Percentiles rank a stretch among this genome's conserved stretches.
phyloP scores from a whole-genome alignment of 2,113 vertebrate genomes.

The Theristicus caerulescens region DNA sequence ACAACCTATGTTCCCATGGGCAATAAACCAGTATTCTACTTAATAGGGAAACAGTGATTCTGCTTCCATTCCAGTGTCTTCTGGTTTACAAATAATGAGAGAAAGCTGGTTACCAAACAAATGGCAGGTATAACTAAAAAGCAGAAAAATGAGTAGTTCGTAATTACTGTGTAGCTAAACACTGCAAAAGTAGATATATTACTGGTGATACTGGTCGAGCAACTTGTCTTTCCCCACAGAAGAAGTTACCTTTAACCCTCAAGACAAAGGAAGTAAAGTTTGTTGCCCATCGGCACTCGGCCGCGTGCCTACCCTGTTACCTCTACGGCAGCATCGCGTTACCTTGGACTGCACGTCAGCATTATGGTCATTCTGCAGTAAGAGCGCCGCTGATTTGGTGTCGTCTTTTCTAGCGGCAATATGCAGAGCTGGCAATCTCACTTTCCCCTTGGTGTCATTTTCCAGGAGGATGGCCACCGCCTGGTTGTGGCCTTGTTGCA shows the following conservation, averaged over 20 bases:
- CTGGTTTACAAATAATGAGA: not conserved
- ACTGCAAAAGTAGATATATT: not conserved
- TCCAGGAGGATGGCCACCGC: conserved; percentile 95
- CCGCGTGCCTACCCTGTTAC: not conserved
- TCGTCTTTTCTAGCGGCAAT: conserved; percentile 97
- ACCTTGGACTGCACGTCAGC: conserved; percentile 99
- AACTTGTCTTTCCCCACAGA: not conserved
- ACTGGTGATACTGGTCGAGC: not conserved
- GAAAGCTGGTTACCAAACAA: not conserved
- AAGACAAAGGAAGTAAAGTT: not conserved
- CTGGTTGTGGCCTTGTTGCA: conserved; percentile 98
- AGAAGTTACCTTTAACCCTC: not conserved
- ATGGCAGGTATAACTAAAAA: not conserved
- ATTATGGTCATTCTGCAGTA: conserved; percentile 97
- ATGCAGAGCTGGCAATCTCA: conserved; percentile 93
- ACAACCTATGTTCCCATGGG: not conserved
- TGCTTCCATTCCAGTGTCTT: not conserved
- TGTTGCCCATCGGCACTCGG: not conserved
- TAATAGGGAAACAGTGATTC: not conserved
- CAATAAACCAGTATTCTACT: conserved; percentile 1
- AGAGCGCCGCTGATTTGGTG: conserved; percentile 94
- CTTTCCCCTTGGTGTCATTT: conserved; percentile 97
- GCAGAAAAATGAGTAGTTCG: not conserved
- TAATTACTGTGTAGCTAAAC: not conserved
- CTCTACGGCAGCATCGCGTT: not conserved